phyloP scores from a whole-genome alignment of 2,113 vertebrate genomes.

The Rhynchopsitta pachyrhyncha region DNA sequence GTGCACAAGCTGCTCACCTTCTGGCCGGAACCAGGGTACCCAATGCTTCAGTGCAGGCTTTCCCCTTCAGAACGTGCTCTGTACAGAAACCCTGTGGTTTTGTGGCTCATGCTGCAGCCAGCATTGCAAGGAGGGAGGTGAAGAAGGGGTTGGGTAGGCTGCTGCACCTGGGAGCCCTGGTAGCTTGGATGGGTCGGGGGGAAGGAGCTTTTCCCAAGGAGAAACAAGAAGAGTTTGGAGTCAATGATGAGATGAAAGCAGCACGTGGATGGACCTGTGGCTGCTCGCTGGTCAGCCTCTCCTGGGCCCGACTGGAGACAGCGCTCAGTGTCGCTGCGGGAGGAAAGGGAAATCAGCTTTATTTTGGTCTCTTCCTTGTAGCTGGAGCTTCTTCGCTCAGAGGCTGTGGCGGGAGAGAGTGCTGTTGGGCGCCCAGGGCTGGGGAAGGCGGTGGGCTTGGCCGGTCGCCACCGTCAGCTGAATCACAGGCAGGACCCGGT shows the following conservation, averaged over 20 bases:
- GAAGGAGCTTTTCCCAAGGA: background rate
- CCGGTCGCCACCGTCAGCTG: background rate
- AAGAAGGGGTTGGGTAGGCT: background rate
- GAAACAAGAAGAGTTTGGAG: background rate
- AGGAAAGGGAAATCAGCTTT: background rate
- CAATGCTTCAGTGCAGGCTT: background rate
- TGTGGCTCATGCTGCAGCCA: background rate
- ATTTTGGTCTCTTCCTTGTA: background rate
- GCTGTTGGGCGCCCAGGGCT: background rate
- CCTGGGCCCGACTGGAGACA: rapidly evolving
- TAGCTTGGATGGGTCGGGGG: rapidly evolving
- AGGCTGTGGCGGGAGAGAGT: background rate
- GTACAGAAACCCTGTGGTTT: rapidly evolving
- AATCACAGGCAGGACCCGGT: background rate
- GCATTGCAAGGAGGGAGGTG: rapidly evolving
- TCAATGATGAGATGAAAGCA: rapidly evolving
- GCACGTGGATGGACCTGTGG: rapidly evolving
- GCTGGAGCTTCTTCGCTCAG: rapidly evolving
- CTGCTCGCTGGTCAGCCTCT: rapidly evolving
- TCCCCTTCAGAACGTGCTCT: background rate
- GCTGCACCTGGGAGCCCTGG: background rate
- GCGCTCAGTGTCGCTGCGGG: background rate
- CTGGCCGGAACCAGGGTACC: rapidly evolving
- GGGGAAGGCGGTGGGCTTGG: background rate
- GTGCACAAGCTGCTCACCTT: background rate